Evolutionary conservation across 2,113 vertebrate genomes (phyloP).

Genomic region (Pachyramphus minor): DNA sequence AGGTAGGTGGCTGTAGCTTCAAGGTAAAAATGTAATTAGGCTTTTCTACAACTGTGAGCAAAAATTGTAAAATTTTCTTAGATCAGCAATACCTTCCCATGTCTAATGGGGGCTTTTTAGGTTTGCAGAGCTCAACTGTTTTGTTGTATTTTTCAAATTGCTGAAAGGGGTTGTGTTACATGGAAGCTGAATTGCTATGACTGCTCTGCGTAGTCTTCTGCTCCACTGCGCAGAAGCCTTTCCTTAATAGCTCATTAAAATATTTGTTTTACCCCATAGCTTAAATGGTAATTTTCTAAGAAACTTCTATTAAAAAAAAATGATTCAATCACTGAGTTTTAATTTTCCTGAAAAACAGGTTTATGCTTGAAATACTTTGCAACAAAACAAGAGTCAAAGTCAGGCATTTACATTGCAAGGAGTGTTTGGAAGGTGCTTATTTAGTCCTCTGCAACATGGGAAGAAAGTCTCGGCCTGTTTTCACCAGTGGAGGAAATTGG

Average conservation of each 20-base stretch:
- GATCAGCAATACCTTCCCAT: constrained; percentile 22
- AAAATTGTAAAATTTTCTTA: background rate
- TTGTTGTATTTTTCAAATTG: background rate
- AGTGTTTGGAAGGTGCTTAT: background rate
- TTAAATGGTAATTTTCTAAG: background rate
- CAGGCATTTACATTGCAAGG: background rate
- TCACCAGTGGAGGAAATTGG: background rate
- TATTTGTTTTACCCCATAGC: background rate
- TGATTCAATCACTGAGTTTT: background rate
- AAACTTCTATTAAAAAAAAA: background rate
- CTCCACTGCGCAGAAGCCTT: background rate
- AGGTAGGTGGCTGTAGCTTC: background rate
- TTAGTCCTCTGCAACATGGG: background rate
- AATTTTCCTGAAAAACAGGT: constrained; percentile 33
- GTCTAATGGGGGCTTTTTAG: constrained; percentile 44
- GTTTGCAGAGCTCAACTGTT: background rate
- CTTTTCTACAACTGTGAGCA: background rate
- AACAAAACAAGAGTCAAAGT: background rate
- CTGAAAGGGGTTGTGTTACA: background rate
- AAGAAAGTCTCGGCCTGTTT: background rate
- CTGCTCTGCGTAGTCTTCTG: background rate
- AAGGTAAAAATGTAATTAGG: background rate
- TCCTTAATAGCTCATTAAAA: background rate
- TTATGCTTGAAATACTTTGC: constrained; percentile 13
- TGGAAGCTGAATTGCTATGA: background rate